Evolutionary conservation across 2,797 vertebrate species (phyloP).

Genomic region (Prunella strophiata): DNA sequence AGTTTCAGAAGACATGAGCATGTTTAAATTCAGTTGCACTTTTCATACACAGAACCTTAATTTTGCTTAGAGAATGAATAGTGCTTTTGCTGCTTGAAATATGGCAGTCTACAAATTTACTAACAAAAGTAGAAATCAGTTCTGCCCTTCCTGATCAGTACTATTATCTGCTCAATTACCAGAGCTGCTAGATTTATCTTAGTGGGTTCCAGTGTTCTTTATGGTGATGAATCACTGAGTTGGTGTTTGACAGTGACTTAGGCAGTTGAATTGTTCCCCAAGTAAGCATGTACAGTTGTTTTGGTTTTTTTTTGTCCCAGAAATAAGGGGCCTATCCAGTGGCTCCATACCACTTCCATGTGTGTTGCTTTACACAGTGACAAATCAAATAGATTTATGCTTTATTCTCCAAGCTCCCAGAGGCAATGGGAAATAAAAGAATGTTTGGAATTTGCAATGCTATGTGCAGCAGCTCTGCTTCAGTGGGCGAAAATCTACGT

Average conservation of each 20-base stretch:
- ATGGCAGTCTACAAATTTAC: background rate
- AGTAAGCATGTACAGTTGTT: background rate
- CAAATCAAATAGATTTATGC: background rate
- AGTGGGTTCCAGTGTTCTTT: background rate
- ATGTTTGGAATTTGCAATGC: conserved; percentile 51
- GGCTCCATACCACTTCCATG: background rate
- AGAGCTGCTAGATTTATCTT: background rate
- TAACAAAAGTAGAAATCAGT: background rate
- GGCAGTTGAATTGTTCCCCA: background rate
- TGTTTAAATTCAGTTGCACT: background rate
- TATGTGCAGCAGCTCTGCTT: conserved; percentile 55
- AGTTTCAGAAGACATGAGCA: background rate
- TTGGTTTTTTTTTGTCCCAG: background rate
- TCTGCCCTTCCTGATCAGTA: background rate
- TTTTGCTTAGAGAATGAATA: background rate
- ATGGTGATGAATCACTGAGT: background rate
- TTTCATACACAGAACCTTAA: background rate
- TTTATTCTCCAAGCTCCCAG: background rate
- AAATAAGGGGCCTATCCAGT: background rate
- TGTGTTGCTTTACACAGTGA: background rate
- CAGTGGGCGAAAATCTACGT: conserved; percentile 51
- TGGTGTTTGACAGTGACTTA: background rate
- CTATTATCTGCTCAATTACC: background rate
- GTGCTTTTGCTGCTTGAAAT: background rate
- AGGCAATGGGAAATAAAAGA: conserved; percentile 1